Percentiles rank a stretch among this genome's conserved stretches.
Evolutionary conservation across 2,888 invertebrate species (phyloP).

Genomic region (Cataglyphis rosenhaueri): DNA sequence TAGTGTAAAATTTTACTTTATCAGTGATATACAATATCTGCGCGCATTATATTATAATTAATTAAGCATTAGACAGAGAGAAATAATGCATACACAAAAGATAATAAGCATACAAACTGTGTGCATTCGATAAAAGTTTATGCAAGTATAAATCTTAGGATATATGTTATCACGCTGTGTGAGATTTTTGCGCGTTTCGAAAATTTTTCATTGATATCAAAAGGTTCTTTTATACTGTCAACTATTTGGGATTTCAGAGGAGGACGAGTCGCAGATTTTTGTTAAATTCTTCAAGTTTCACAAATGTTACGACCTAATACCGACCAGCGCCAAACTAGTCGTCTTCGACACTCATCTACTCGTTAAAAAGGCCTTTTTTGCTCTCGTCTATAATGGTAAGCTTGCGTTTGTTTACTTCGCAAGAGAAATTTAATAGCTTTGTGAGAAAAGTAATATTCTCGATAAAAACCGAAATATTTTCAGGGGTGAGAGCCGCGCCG

Average conservation of each 20-base stretch:
- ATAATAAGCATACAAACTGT: background rate
- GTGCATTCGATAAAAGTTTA: background rate
- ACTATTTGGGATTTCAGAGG: constrained; percentile 90
- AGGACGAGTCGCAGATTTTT: constrained; percentile 98
- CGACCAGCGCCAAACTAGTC: constrained; percentile 99
- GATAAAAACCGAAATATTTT: constrained; percentile 17
- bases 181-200: constrained; percentile 27
- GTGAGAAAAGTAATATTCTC: background rate
- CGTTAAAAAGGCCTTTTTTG: constrained; percentile 99
- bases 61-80: background rate
- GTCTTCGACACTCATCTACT: constrained; percentile 99
- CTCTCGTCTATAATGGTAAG: constrained; percentile 98
- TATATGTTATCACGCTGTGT: constrained; percentile 26
- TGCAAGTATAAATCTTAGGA: background rate
- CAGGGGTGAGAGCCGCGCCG: constrained; percentile 98
- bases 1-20: background rate
- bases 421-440: background rate
- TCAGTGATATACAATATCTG: background rate
- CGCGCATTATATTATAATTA: background rate
- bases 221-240: constrained; percentile 81
- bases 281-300: constrained; percentile 99
- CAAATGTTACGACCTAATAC: constrained; percentile 99
- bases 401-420: constrained; percentile 30
- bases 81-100: background rate
- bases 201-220: constrained; percentile 79